phyloP scores from a whole-genome alignment of 1,140 invertebrate genomes.

The Lamellibrachia luymesi region DNA sequence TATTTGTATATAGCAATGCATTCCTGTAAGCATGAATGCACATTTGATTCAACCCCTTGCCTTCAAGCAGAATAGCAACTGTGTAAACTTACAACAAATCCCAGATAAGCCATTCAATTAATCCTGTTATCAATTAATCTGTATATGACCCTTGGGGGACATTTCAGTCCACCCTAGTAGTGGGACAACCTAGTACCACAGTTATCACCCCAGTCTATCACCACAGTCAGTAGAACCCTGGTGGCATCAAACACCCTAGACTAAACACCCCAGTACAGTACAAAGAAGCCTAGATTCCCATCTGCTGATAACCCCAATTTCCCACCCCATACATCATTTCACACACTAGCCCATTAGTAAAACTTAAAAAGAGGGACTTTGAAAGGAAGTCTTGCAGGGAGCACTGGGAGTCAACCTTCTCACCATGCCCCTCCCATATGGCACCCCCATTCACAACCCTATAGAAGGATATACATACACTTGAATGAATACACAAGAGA shows the following conservation, averaged over 20 bases:
- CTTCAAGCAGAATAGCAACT: neutral
- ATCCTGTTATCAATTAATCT: neutral
- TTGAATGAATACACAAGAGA: too few species aligned
- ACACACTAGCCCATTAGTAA: neutral
- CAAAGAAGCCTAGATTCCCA: neutral
- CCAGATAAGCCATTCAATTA: neutral
- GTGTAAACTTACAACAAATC: neutral
- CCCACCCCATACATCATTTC: neutral
- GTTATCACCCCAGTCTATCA: neutral
- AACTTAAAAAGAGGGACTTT: neutral
- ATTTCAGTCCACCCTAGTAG: neutral
- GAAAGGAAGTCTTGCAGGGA: neutral
- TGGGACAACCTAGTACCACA: neutral
- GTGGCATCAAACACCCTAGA: neutral
- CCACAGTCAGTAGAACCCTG: neutral
- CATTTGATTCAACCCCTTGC: neutral
- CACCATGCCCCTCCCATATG: neutral
- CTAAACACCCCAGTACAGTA: neutral
- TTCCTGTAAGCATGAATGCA: too few species aligned
- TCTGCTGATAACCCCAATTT: neutral
- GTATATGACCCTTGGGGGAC: neutral
- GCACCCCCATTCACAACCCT: neutral
- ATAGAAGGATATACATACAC: too few species aligned
- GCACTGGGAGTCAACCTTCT: neutral
- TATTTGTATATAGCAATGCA: too few species aligned